Base-by-base conservation (phyloP, 2,797 vertebrate genomes). In the Cuniculus paca region DNA sequence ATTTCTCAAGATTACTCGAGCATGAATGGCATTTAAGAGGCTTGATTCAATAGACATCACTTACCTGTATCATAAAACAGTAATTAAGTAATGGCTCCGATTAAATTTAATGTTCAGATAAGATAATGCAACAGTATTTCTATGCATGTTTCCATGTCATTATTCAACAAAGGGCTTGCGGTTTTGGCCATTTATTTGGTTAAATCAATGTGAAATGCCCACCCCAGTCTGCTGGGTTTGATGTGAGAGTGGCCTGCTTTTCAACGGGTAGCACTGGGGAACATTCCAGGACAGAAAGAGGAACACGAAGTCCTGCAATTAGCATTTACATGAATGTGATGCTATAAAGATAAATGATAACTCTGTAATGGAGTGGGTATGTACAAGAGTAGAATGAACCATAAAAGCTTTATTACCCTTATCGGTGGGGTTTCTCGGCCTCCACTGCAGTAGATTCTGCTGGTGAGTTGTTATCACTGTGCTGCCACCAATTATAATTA, bases 81-180 rank as follows among this genome's bases (percentile, higher is more conserved):
- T 58, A 91, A 84, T 86, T 91, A 96, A 90, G 75, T 83, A 45
- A 87, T 91, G 89, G 20, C 56, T 91, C 36, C 84, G 58, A 90
- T 91, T 83, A 93, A 80, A 91, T 87, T 81, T 93, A 91, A 56
- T 91, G 26, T 93, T 90, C 52, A 87, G 93, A 84, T 91, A 91
- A 56, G 79, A 45, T 79, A 91, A 88, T 79, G 42, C 50, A 74
- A 48, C 85, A 61, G 45, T 65, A 91, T 87, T 83, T 91, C 5
- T 42, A 19, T 26, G 4, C 34, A 78, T 20, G 61, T 87, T 72
- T 94, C 68, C 58, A 54, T 75, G 74, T 94, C 24, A 14, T 91
- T 72, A 89, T 88, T 19, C 20, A 70, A 91, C 56, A 63, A 82
- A 68, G 9, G 13, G 20, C 52, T 58, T 82, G 14, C 4, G 10